A percentile compares a stretch with the other conserved stretches of the same genome.
Conservation (phyloP, 2,113 vertebrate species). For the Clarias batrachus region DNA sequence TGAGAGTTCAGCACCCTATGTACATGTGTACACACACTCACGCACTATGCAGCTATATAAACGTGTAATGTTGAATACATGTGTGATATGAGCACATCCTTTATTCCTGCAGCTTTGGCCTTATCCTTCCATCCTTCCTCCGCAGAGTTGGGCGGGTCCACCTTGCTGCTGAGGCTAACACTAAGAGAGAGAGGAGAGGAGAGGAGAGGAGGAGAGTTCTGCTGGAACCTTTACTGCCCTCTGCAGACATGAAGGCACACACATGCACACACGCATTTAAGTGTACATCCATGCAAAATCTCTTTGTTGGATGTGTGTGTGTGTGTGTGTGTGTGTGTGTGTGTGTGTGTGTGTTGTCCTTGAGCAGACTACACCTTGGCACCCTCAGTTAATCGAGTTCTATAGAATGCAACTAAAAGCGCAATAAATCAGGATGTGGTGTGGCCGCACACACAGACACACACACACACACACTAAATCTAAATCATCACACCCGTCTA, state of each 20-base stretch:
- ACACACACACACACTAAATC: background rate
- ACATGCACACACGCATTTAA: background rate
- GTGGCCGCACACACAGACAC: background rate
- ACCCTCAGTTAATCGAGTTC: conserved; percentile 93
- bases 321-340: conserved; percentile 25
- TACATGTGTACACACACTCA: too few relatives aligned
- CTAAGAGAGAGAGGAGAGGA: background rate
- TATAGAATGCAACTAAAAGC: conserved; percentile 97
- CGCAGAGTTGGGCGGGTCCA: conserved; percentile 23
- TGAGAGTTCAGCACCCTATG: background rate
- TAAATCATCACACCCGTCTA: conserved; percentile 4
- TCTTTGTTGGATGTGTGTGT: background rate
- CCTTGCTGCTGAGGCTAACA: background rate
- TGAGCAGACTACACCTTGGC: conserved; percentile 88
- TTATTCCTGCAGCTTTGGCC: conserved; percentile 11
- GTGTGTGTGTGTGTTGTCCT: conserved; percentile 24
- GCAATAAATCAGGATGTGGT: conserved; percentile 88
- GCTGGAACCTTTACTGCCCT: background rate
- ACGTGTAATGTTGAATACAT: background rate
- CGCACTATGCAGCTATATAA: background rate
- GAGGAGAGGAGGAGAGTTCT: background rate
- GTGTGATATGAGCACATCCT: too few relatives aligned
- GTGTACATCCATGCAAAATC: background rate
- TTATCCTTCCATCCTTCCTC: conserved; percentile 56
- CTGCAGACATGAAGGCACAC: background rate